Evolutionary conservation across 2,888 invertebrate genomes (phyloP).

Genomic region (Hermodice carunculata): DNA sequence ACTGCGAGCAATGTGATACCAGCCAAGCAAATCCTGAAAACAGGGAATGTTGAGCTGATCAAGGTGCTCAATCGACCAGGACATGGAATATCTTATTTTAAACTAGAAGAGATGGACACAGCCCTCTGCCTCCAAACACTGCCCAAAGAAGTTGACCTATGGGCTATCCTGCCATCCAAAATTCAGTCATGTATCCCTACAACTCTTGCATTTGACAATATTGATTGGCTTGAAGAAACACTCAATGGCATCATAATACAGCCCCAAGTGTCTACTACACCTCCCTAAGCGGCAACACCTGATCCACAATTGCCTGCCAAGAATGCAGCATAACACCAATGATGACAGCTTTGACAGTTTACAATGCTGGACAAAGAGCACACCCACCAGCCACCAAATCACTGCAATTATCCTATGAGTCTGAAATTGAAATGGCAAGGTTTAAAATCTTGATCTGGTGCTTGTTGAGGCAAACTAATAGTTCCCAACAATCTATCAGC

Average conservation of each 20-base stretch:
- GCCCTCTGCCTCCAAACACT: conserved; percentile 13
- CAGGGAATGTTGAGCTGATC: conserved; percentile 13
- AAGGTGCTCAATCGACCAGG: conserved; percentile 6
- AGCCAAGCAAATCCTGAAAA: conserved; percentile 7
- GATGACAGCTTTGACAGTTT: not conserved
- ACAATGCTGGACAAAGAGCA: conserved; percentile 21
- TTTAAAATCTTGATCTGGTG: conserved; percentile 12
- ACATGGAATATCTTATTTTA: conserved; percentile 10
- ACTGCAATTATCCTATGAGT: not conserved
- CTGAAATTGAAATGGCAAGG: not conserved
- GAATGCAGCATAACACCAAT: conserved; percentile 6
- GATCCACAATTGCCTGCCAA: not conserved
- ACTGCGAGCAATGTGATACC: not conserved
- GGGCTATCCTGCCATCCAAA: conserved; percentile 18
- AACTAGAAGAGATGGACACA: conserved; percentile 14
- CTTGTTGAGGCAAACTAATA: not conserved
- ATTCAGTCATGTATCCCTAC: conserved; percentile 30
- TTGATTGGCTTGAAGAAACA: conserved; percentile 43
- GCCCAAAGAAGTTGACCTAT: not conserved
- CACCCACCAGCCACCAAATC: conserved; percentile 13
- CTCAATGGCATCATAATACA: conserved; percentile 46
- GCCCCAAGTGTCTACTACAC: conserved; percentile 19
- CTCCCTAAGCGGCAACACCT: not conserved
- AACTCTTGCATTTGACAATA: conserved; percentile 42
- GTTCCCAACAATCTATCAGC: conserved; percentile 18